These are phyloP conservation scores for Ptycholaimellus sp. DNA, from an alignment of 2,888 invertebrate genomes.

Conservation along the genomic window DNA sequence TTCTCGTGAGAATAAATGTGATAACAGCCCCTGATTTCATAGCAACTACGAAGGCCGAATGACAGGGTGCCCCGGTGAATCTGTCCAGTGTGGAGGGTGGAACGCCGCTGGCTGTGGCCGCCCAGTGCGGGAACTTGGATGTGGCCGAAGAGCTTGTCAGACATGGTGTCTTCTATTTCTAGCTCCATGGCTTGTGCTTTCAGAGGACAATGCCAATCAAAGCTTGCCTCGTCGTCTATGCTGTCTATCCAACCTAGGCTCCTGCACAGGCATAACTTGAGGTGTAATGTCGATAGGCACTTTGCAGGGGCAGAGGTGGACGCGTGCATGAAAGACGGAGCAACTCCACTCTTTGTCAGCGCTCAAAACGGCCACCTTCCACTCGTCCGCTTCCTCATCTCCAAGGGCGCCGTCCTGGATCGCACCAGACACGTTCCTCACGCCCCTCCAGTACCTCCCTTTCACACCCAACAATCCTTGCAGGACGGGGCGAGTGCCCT, in stretches of 20 bases:
- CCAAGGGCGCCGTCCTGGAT: conserved; percentile 42
- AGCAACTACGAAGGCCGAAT: too few relatives aligned
- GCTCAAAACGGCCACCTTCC: conserved; percentile 73
- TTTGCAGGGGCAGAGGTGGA: too few relatives aligned
- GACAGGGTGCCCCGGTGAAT: conserved; percentile 36
- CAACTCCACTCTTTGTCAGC: conserved; percentile 68
- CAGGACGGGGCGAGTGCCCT: conserved; percentile 43
- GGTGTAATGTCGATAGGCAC: too few relatives aligned
- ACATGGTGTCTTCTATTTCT: conserved; percentile 51
- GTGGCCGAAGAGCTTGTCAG: conserved; percentile 46
- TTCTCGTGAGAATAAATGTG: too few relatives aligned
- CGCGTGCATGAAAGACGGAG: conserved; percentile 62
- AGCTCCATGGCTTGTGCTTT: too few relatives aligned
- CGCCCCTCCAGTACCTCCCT: not conserved
- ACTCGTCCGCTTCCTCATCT: conserved; percentile 46
- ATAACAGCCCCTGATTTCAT: too few relatives aligned
- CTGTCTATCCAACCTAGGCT: too few relatives aligned
- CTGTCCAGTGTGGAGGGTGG: conserved; percentile 50
- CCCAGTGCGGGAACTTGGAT: conserved; percentile 69
- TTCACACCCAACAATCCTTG: not conserved
- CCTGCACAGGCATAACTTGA: too few relatives aligned
- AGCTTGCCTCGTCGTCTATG: too few relatives aligned
- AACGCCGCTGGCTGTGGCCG: conserved; percentile 65
- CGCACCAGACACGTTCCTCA: conserved; percentile 3
- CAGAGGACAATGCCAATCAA: too few relatives aligned